Evolutionary conservation across 30 jellyfish, hydroid and myxozoan genomes (phyloP), one percentile per base, ranked within the genome.

Genomic region (Aurelia sp.): DNA sequence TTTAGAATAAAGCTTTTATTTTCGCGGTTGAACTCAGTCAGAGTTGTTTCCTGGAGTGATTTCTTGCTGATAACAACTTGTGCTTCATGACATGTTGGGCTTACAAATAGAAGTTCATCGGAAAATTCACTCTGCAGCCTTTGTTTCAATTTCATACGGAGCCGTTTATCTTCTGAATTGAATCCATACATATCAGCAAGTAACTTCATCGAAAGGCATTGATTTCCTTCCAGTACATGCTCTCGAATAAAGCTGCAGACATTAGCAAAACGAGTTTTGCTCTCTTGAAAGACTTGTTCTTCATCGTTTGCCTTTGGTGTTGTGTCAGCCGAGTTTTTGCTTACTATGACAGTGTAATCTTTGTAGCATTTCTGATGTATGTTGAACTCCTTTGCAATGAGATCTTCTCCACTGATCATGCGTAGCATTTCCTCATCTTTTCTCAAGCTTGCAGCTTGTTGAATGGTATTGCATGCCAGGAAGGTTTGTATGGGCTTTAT

Each of bases 41-140:
- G 81, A 2, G 88, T 77, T 3, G 88, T 77, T 53, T 31, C 62
- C 44, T 22, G 33, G 58, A 77, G 78, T 12, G 88, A 13, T 41
- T 44, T 38, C 20, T 60, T 57, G 74, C 88, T 77, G 3, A 77
- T 44, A 18, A 77, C 59, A 61, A 77, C 62, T 61, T 77, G 58
- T 33, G 88, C 81, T 22, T 77, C 88, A 77, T 59, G 88, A 61
- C 55, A 77, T 19, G 88, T 30, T 35, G 74, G 35, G 74, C 88
- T 57, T 21, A 77, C 66, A 58, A 77, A 77, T 52, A 35, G 51
- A 52, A 77, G 6, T 50, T 77, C 30, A 13, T 77, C 88, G 21
- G 57, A 55, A 77, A 77, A 77, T 6, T 57, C 62, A 7, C 55
- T 57, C 16, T 53, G 58, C 21, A 77, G 76, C 52, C 88, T 77